Conservation (phyloP, 1,140 invertebrate genomes). For the Drosophila kanapiae region DNA sequence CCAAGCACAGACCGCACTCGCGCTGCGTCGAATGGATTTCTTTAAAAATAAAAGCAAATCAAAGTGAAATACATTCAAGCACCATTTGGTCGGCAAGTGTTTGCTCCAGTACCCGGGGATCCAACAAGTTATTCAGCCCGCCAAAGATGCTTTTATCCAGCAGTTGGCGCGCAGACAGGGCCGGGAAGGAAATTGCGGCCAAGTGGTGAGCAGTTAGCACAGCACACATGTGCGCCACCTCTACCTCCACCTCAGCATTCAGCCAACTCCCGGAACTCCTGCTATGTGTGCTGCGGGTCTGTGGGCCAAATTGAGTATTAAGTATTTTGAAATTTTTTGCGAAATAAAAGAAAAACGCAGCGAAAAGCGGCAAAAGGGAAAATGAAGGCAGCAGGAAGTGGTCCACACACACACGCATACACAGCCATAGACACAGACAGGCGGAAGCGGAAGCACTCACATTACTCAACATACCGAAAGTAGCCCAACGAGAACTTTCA, state of each 20-base stretch:
- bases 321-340: conserved; percentile 70
- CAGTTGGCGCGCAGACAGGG: conserved; percentile 42
- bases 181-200: conserved; percentile 41
- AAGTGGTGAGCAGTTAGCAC: conserved; percentile 64
- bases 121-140: conserved; percentile 58
- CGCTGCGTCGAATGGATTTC: conserved; percentile 32
- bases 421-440: conserved; percentile 10
- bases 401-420: conserved; percentile 23
- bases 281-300: conserved; percentile 37
- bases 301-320: conserved; percentile 75
- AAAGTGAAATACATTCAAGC: conserved; percentile 63
- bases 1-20: conserved; percentile 21
- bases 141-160: conserved; percentile 65
- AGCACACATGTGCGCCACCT: conserved; percentile 48
- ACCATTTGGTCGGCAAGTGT: conserved; percentile 62
- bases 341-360: conserved; percentile 33
- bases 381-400: conserved; percentile 87
- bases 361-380: conserved; percentile 16
- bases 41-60: conserved; percentile 56
- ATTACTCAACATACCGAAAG: conserved; percentile 64
- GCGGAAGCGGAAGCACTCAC: conserved; percentile 78
- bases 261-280: conserved; percentile 3
- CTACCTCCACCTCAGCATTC: conserved; percentile 3
- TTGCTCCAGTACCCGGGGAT: conserved; percentile 16
- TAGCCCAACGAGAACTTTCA: conserved; percentile 41